Evolutionary conservation across 2,888 invertebrate species (phyloP).

Genomic region (Clivina fossor): DNA sequence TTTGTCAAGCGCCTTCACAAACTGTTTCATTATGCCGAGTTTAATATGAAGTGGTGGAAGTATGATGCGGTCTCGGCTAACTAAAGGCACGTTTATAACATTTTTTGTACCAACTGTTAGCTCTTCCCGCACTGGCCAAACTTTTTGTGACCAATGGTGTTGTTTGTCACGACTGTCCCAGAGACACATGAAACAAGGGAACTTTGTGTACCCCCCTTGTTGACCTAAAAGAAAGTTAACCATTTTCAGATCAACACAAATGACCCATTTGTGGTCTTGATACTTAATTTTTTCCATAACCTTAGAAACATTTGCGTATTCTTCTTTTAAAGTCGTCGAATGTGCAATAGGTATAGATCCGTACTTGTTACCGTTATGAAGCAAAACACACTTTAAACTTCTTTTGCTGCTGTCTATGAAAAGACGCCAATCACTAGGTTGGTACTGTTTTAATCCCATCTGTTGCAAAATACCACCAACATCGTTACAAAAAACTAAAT

Average conservation of each 20-base stretch:
- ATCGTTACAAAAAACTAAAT: constrained; percentile 36
- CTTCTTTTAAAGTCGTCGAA: constrained; percentile 35
- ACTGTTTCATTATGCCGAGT: constrained; percentile 42
- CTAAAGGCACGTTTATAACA: constrained; percentile 33
- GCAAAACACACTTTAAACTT: constrained; percentile 37
- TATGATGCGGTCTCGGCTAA: constrained; percentile 34
- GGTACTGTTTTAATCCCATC: constrained; percentile 36
- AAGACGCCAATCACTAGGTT: constrained; percentile 37
- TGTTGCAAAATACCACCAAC: constrained; percentile 29
- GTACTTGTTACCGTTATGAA: constrained; percentile 37
- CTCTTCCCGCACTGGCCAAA: constrained; percentile 31
- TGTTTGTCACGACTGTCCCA: constrained; percentile 36
- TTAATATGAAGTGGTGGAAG: constrained; percentile 42
- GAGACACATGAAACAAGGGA: constrained; percentile 36
- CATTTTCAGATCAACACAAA: constrained; percentile 32
- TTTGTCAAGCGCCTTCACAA: constrained; percentile 39
- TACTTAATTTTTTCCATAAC: constrained; percentile 35
- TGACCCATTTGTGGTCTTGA: constrained; percentile 13
- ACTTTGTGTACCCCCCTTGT: constrained; percentile 29
- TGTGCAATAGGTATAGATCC: constrained; percentile 36
- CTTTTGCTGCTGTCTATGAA: constrained; percentile 39
- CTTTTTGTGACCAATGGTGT: constrained; percentile 32
- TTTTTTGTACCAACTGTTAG: constrained; percentile 33
- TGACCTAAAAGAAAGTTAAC: constrained; percentile 23
- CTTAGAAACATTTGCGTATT: constrained; percentile 26